These are phyloP conservation scores for Drosophila miranda DNA, from an alignment of 1,140 invertebrate genomes.

Conservation along the genomic window DNA sequence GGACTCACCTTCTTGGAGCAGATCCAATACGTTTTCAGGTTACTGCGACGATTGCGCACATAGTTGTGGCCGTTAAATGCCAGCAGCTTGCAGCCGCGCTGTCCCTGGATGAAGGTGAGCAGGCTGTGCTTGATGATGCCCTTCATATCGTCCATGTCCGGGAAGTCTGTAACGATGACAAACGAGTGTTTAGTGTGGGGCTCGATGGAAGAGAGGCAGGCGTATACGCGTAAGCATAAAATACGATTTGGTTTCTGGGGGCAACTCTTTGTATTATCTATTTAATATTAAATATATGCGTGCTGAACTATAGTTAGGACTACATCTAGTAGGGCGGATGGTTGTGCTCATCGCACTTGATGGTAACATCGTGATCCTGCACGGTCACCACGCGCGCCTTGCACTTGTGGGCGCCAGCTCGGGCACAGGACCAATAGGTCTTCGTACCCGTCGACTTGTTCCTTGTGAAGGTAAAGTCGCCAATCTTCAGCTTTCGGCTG, in stretches of 20 bases:
- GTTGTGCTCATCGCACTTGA: constrained; percentile 80
- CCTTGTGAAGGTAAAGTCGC: constrained; percentile 76
- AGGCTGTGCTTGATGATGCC: constrained; percentile 60
- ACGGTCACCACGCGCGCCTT: constrained; percentile 80
- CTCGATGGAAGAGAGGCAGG: not conserved
- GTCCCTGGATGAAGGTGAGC: constrained; percentile 68
- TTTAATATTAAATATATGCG: constrained; percentile 25
- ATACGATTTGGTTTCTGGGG: constrained; percentile 20
- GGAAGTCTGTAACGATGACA: constrained; percentile 37
- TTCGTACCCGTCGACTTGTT: constrained; percentile 76
- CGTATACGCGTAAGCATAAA: constrained; percentile 12
- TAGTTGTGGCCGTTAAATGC: constrained; percentile 70
- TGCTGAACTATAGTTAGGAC: constrained; percentile 6
- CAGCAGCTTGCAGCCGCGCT: constrained; percentile 73
- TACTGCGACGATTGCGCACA: constrained; percentile 73
- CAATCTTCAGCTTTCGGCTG: constrained; percentile 80
- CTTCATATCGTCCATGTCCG: constrained; percentile 38
- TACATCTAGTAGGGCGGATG: constrained; percentile 79
- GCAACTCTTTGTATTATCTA: constrained; percentile 38
- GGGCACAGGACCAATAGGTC: constrained; percentile 81
- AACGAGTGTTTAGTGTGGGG: constrained; percentile 23
- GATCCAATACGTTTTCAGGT: constrained; percentile 80
- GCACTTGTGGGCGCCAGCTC: constrained; percentile 80
- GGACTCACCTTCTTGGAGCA: constrained; percentile 74
- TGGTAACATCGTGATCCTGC: constrained; percentile 73